Evolutionary conservation across 2,888 invertebrate species (phyloP).

Genomic region (Electrophaes corylata): DNA sequence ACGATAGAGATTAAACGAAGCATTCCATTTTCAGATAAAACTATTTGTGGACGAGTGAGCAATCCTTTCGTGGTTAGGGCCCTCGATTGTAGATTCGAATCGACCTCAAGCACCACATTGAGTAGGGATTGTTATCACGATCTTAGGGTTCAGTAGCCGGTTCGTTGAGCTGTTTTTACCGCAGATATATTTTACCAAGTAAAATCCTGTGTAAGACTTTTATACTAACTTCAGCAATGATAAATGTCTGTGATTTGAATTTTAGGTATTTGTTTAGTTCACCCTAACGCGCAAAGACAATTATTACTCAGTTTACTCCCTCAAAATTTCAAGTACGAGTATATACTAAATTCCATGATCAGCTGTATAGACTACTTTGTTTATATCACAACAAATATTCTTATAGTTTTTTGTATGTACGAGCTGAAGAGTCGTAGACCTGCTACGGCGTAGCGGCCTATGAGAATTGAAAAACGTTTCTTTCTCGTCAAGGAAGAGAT

Average conservation of each 20-base stretch:
- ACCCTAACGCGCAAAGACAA: too few species aligned
- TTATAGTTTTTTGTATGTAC: too few species aligned
- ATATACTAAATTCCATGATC: too few species aligned
- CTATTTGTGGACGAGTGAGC: slow-evolving; percentile 18
- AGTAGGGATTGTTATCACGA: slow-evolving; percentile 19
- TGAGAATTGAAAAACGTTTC: slow-evolving; percentile 3
- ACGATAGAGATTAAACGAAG: slow-evolving; percentile 5
- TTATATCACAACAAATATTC: too few species aligned
- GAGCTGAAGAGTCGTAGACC: slow-evolving; percentile 4
- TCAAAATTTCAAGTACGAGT: too few species aligned
- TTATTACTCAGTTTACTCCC: too few species aligned
- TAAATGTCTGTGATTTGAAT: too few species aligned
- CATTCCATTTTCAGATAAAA: slow-evolving; percentile 15
- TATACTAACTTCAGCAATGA: too few species aligned
- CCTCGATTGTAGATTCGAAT: slow-evolving; percentile 12
- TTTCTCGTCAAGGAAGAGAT: slow-evolving; percentile 6
- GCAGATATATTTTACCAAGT: background rate
- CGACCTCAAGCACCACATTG: slow-evolving; percentile 12
- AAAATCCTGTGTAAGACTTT: too few species aligned
- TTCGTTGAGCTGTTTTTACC: slow-evolving; percentile 5
- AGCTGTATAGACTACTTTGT: too few species aligned
- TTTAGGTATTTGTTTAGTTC: too few species aligned
- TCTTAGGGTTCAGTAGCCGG: slow-evolving; percentile 9
- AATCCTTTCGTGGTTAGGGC: slow-evolving; percentile 16
- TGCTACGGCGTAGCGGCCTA: slow-evolving; percentile 5